Evolutionary conservation across 2,797 vertebrate species (phyloP).

Genomic region (Tachyglossus aculeatus): DNA sequence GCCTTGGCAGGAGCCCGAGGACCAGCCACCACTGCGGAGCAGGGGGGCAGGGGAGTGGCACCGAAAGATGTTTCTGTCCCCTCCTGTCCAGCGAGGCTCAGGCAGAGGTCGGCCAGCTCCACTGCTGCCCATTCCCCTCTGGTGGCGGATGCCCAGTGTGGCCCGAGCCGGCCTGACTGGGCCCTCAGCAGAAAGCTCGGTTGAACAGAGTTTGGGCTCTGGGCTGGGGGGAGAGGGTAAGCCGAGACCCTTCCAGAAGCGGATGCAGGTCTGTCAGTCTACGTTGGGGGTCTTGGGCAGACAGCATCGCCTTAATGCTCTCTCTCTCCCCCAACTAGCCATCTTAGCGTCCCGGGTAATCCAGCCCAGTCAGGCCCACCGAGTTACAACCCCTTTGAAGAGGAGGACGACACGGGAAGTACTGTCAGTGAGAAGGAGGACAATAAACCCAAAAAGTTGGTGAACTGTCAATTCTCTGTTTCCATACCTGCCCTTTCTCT

Average conservation of each 20-base stretch:
- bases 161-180: not conserved
- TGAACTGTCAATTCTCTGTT: slow-evolving; percentile 79
- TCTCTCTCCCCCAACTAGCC: slow-evolving; percentile 88
- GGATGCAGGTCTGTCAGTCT: not conserved
- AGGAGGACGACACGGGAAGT: slow-evolving; percentile 87
- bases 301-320: slow-evolving; percentile 76
- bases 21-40: no score
- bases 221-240: slow-evolving; percentile 8
- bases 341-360: slow-evolving; percentile 87
- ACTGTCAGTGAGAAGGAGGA: slow-evolving; percentile 91
- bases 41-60: no score
- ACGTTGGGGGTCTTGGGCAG: slow-evolving; percentile 7
- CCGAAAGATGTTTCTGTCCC: no score
- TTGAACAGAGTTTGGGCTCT: rapidly evolving
- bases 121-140: not conserved
- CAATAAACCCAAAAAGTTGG: slow-evolving; percentile 94
- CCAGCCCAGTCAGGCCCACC: slow-evolving; percentile 81
- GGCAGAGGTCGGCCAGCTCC: not conserved
- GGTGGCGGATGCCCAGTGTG: slow-evolving; percentile 73
- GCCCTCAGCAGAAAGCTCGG: not conserved
- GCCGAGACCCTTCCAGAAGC: slow-evolving; percentile 17
- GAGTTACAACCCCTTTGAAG: slow-evolving; percentile 95
- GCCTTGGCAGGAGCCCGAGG: no score
- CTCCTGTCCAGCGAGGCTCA: not conserved
- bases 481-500: slow-evolving; percentile 61